These are phyloP conservation scores for Ambastaia sidthimunki DNA, from an alignment of 2,797 vertebrate genomes.

Conservation along the genomic window DNA sequence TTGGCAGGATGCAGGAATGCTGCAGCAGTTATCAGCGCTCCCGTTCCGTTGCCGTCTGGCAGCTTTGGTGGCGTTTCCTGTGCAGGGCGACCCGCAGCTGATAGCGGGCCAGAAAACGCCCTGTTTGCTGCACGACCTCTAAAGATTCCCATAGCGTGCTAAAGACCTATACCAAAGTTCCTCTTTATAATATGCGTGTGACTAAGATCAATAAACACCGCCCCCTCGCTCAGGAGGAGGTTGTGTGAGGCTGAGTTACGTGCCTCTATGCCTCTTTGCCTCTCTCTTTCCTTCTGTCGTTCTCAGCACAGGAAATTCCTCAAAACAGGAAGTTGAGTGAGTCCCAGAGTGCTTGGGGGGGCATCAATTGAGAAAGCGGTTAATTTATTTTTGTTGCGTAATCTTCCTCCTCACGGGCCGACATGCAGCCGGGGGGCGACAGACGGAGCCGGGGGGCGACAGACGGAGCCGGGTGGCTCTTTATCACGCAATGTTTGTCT, in stretches of 20 bases:
- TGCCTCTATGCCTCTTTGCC: constrained; percentile 68
- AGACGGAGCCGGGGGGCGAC: constrained; percentile 68
- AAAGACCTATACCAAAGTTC: constrained; percentile 79
- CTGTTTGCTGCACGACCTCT: constrained; percentile 42
- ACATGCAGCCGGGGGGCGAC: constrained; percentile 70
- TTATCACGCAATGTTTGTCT: constrained; percentile 77
- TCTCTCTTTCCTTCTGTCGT: constrained; percentile 58
- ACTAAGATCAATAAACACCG: constrained; percentile 87
- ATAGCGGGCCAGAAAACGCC: constrained; percentile 38
- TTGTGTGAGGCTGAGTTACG: constrained; percentile 77
- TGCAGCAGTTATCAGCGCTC: neutral
- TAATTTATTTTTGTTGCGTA: constrained; percentile 74
- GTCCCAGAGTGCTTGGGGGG: constrained; percentile 72
- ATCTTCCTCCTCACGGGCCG: constrained; percentile 68
- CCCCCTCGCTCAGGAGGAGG: constrained; percentile 66
- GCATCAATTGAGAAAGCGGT: constrained; percentile 79
- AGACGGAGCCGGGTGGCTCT: constrained; percentile 65
- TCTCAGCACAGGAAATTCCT: constrained; percentile 72
- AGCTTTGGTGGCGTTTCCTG: constrained; percentile 39
- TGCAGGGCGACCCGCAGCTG: neutral
- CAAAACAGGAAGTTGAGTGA: constrained; percentile 78
- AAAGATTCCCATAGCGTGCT: constrained; percentile 81
- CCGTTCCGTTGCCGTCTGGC: constrained; percentile 15
- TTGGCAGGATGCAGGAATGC: neutral
- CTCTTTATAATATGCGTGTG: constrained; percentile 80